Conservation (phyloP, 2,113 vertebrate species). For the Gasterosteus nipponicus region DNA sequence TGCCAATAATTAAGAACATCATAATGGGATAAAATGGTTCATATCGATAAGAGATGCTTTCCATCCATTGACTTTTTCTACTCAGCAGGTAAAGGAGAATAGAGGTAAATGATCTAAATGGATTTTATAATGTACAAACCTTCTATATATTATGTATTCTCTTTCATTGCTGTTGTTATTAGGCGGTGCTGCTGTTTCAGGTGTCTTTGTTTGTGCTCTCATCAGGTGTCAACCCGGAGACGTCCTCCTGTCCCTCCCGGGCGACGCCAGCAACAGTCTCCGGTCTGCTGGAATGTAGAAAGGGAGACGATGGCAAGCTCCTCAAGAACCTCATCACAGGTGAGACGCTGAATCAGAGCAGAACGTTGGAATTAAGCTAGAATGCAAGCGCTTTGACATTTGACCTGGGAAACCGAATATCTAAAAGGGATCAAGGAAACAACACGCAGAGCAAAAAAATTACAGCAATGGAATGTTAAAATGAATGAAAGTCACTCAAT, state of each 20-base stretch:
- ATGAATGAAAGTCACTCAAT: too few relatives aligned
- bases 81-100: neutral
- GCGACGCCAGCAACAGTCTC: constrained; percentile 37
- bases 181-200: neutral
- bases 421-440: neutral
- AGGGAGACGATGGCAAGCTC: constrained; percentile 80
- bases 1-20: neutral
- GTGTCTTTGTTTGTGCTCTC: neutral
- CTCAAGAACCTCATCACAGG: constrained; percentile 86
- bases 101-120: neutral
- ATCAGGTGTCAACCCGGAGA: constrained; percentile 21
- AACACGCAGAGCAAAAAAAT: neutral
- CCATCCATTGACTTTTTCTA: neutral
- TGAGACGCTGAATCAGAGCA: constrained; percentile 38
- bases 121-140: too few relatives aligned
- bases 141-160: too few relatives aligned
- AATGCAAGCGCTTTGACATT: neutral
- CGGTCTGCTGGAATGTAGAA: constrained; percentile 81
- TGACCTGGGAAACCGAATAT: neutral
- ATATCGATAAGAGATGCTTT: neutral
- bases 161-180: neutral
- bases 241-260: neutral
- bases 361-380: neutral
- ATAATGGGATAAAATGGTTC: neutral
- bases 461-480: neutral